Conservation (phyloP, 2,113 vertebrate species). For the Telmatochromis sp. region DNA sequence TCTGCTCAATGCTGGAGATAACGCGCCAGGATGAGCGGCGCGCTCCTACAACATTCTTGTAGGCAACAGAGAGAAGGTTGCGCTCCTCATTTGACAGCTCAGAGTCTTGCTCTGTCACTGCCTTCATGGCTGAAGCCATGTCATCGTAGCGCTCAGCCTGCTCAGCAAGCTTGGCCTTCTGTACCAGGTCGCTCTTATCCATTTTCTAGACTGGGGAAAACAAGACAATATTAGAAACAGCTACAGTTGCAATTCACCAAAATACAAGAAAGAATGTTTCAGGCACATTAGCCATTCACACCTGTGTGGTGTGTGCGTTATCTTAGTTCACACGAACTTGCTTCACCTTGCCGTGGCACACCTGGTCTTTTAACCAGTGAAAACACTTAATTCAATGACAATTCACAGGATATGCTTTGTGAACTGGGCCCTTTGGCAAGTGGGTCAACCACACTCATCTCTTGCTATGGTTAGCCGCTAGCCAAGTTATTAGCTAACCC, state of each 20-base stretch:
- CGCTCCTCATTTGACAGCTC: slow-evolving; percentile 97
- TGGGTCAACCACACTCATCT: slow-evolving; percentile 46
- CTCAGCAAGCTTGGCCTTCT: slow-evolving; percentile 62
- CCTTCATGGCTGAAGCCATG: slow-evolving; percentile 96
- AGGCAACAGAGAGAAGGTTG: slow-evolving; percentile 95
- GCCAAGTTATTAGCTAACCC: not conserved
- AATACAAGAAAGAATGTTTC: not conserved
- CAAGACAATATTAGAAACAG: not conserved
- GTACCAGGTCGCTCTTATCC: slow-evolving; percentile 97
- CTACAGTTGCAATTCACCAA: not conserved
- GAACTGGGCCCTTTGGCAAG: slow-evolving; percentile 43
- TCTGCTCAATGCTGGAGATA: slow-evolving; percentile 98
- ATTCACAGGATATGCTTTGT: not conserved
- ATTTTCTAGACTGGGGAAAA: slow-evolving; percentile 74
- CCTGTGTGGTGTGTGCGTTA: not conserved
- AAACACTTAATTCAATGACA: not conserved
- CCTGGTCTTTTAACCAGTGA: not conserved
- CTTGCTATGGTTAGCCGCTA: slow-evolving; percentile 38
- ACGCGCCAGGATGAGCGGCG: slow-evolving; percentile 98
- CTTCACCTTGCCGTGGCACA: not conserved
- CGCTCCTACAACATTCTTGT: slow-evolving; percentile 98
- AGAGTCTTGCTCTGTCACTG: slow-evolving; percentile 86
- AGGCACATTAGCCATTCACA: not conserved
- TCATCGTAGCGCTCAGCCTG: slow-evolving; percentile 98
- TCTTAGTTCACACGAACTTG: not conserved